Base-by-base conservation (phyloP, 2,797 vertebrate species). In the Mus spretus region DNA sequence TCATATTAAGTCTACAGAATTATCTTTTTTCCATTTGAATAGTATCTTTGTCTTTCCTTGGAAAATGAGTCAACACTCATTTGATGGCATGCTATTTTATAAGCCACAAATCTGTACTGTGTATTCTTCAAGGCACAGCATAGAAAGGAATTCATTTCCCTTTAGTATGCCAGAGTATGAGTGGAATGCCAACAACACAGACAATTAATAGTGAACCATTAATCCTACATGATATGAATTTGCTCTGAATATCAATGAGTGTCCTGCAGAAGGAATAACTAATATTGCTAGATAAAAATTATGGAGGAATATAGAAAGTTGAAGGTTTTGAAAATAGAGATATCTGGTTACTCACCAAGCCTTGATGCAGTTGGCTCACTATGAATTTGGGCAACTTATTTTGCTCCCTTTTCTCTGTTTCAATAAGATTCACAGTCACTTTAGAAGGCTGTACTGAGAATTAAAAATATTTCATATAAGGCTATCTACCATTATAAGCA, bases 61-160 rank as follows among this genome's bases (percentile, higher is more conserved):
- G 61, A 79, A 94, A 89, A 57, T 63, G 50, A 26, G 53, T 86
- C 24, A 34, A 2, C 13, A 13, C 6, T 65, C 61, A 55, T 93
- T 86, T 31, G 88, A 61, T 50, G 83, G 93, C 93, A 91, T 86
- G 28, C 50, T 15, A 40, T 82, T 80, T 92, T 82, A 3, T 65
- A 80, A 93, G 70, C 24, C 84, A 75, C 37, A 92, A 12, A 10
- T 94, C 11, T 80, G 40, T 3, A 14, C 7, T 67, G 5, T 57
- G 15, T 72, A 75, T 22, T 63, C 34, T 89, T 83, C 65, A 40
- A 90, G n/a, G 20, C 26, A 70, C 24, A 90, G 22, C 37, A 31
- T 77, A 94, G 55, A 65, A 91, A 77, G 37, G 67, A 78, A 50
- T 83, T 61, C 44, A 78, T 88, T 37, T 92, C 31, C 11, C 28